These are phyloP conservation scores for Pardalotus punctatus DNA, from an alignment of 2,113 vertebrate genomes.

Conservation along the genomic window DNA sequence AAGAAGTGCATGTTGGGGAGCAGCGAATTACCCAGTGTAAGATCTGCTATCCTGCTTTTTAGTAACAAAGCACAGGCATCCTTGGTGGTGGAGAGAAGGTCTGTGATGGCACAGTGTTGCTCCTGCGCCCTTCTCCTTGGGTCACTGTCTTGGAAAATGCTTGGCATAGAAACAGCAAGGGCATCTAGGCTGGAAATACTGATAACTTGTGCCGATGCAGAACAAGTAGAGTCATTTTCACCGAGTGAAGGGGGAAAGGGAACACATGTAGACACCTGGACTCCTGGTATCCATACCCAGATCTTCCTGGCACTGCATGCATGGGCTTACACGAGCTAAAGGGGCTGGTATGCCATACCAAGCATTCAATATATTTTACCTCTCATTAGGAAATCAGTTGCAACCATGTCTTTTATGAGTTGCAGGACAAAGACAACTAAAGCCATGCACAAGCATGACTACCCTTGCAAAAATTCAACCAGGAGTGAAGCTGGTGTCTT, in stretches of 20 bases:
- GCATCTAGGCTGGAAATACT: neutral
- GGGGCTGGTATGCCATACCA: neutral
- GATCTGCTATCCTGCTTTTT: neutral
- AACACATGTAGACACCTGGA: rapidly evolving
- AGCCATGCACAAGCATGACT: rapidly evolving
- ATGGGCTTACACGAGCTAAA: neutral
- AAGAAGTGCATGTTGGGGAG: neutral
- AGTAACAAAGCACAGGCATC: rapidly evolving
- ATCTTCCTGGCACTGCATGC: neutral
- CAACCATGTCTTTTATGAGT: neutral
- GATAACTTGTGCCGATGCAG: rapidly evolving
- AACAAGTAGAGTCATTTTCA: neutral
- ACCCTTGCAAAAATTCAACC: neutral
- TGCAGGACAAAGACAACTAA: neutral
- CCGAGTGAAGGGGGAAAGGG: neutral
- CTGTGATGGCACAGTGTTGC: neutral
- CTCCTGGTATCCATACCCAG: neutral
- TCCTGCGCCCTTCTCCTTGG: neutral
- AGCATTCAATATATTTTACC: neutral
- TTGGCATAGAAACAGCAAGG: neutral
- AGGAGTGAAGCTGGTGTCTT: neutral
- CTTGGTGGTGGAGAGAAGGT: too few relatives aligned
- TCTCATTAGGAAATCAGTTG: neutral
- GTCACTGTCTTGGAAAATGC: neutral
- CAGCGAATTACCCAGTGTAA: neutral